Evolutionary conservation across 2,113 vertebrate species (phyloP).

Genomic region (Dicentrarchus labrax): DNA sequence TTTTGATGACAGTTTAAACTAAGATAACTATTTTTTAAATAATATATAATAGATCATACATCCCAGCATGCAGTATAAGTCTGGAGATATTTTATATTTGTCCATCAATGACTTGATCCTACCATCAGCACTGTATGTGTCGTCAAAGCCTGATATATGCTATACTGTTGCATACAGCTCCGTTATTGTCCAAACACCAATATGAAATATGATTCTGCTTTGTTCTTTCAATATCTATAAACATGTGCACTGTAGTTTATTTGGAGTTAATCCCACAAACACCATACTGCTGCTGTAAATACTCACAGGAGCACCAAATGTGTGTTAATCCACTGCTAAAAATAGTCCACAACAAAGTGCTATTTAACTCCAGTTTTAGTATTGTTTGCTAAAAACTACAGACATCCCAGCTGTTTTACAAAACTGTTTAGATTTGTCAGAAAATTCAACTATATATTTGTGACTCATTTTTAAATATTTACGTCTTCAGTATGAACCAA

Average conservation of each 20-base stretch:
- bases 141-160: background rate
- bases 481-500: background rate
- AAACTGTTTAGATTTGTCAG: background rate
- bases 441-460: background rate
- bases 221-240: background rate
- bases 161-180: background rate
- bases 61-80: background rate
- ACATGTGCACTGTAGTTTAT: slow-evolving; percentile 6
- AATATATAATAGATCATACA: background rate
- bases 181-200: background rate
- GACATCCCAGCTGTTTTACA: background rate
- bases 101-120: background rate
- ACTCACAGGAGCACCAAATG: background rate
- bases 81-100: background rate
- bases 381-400: background rate
- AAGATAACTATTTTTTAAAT: background rate
- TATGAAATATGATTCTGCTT: background rate
- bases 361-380: background rate
- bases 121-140: background rate
- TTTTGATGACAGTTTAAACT: background rate
- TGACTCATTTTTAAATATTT: background rate
- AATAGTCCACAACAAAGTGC: slow-evolving; percentile 8
- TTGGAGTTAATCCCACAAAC: background rate
- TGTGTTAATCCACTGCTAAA: slow-evolving; percentile 17
- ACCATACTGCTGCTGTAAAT: slow-evolving; percentile 7